phyloP scores from a whole-genome alignment of 2,113 vertebrate genomes.

The Felis chaus region DNA sequence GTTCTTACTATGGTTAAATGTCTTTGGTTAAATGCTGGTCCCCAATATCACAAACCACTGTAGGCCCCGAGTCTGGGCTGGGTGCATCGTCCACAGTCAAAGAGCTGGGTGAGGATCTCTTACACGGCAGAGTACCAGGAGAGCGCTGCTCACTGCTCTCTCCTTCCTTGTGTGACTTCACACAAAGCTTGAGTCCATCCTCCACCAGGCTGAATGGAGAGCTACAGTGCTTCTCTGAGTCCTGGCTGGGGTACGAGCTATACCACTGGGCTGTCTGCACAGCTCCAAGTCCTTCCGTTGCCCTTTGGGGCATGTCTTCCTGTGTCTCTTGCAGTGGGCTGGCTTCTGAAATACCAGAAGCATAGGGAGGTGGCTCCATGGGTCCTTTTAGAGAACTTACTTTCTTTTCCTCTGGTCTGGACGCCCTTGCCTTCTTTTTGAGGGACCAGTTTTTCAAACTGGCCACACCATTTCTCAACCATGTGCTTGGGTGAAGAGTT shows the following conservation, averaged over 20 bases:
- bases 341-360: constrained; percentile 43
- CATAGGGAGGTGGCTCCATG: neutral
- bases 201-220: constrained; percentile 78
- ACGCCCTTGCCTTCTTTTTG: constrained; percentile 82
- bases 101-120: constrained; percentile 77
- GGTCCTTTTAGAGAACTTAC: constrained; percentile 38
- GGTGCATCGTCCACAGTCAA: constrained; percentile 55
- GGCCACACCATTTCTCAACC: constrained; percentile 87
- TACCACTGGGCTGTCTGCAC: constrained; percentile 40
- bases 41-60: neutral
- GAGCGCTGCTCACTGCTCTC: neutral
- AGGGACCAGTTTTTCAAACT: constrained; percentile 86
- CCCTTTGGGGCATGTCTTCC: neutral
- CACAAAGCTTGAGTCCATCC: constrained; percentile 62
- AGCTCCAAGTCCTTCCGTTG: neutral
- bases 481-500: constrained; percentile 89
- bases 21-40: constrained; percentile 55
- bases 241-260: constrained; percentile 81
- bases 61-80: constrained; percentile 65
- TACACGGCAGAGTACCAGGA: constrained; percentile 25
- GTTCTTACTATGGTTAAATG: constrained; percentile 37
- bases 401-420: constrained; percentile 72
- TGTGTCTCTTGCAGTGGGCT: neutral
- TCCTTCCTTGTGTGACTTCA: constrained; percentile 54
- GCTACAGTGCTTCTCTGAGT: constrained; percentile 76